Percentiles rank a stretch among this genome's conserved stretches.
Conservation (phyloP, 2,888 invertebrate genomes). For the Pseudeuparius sepicola region DNA sequence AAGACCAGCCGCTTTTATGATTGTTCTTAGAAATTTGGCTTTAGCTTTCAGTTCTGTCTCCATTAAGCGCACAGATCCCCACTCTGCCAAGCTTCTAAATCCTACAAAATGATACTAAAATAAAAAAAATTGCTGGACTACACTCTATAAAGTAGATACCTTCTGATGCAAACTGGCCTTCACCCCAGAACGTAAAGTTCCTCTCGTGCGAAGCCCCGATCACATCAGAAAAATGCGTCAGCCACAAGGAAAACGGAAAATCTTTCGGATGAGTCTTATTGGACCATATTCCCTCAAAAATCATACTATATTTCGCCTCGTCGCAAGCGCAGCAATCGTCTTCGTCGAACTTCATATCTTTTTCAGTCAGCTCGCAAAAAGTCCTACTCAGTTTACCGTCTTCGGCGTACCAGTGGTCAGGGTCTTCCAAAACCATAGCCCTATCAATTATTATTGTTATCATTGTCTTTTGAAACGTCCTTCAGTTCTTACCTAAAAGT, state of each 20-base stretch:
- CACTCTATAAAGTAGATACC: too few species aligned
- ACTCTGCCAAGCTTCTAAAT: slow-evolving; percentile 73
- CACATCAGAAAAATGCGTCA: slow-evolving; percentile 94
- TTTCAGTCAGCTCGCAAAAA: slow-evolving; percentile 68
- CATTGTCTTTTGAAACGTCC: neutral
- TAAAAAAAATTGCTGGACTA: too few species aligned
- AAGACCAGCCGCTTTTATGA: slow-evolving; percentile 81
- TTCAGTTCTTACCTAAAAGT: slow-evolving; percentile 56
- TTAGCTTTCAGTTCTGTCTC: slow-evolving; percentile 83
- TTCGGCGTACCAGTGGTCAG: slow-evolving; percentile 78
- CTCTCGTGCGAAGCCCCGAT: slow-evolving; percentile 89
- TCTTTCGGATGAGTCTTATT: slow-evolving; percentile 91
- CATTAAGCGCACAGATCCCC: slow-evolving; percentile 79
- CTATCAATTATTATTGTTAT: slow-evolving; percentile 39
- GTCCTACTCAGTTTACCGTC: slow-evolving; percentile 72
- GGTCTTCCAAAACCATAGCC: slow-evolving; percentile 76
- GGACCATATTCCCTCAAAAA: slow-evolving; percentile 92
- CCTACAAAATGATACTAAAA: slow-evolving; percentile 33
- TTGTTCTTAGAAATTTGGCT: slow-evolving; percentile 65
- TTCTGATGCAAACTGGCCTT: slow-evolving; percentile 75
- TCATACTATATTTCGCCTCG: slow-evolving; percentile 87
- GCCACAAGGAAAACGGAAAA: slow-evolving; percentile 82
- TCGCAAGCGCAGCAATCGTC: slow-evolving; percentile 86
- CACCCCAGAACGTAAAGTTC: slow-evolving; percentile 87
- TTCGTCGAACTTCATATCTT: slow-evolving; percentile 46